Conservation (phyloP, 2,113 vertebrate genomes). For the Actenoides hombroni region DNA sequence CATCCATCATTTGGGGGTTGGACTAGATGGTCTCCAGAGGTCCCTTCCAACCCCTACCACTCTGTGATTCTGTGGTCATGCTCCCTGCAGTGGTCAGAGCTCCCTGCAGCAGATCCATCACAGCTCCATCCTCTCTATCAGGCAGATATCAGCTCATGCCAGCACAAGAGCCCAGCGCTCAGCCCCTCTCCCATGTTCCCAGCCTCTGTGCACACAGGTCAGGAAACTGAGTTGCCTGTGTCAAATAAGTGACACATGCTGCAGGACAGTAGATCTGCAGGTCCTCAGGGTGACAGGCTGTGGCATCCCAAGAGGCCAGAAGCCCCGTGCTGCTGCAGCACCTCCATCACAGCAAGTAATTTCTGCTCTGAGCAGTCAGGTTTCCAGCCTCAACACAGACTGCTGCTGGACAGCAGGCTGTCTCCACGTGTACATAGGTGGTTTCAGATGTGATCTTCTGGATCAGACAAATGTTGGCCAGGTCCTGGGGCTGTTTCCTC, state of each 20-base stretch:
- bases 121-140: background rate
- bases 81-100: background rate
- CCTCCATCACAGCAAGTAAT: background rate
- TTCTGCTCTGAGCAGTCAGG: background rate
- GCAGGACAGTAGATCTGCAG: background rate
- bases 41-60: background rate
- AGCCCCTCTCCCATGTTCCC: accelerated
- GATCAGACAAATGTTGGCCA: background rate
- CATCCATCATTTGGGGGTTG: background rate
- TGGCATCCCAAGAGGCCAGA: background rate
- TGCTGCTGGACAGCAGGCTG: background rate
- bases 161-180: background rate
- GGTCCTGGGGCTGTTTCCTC: background rate
- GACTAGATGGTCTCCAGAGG: background rate
- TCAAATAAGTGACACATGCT: accelerated
- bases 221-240: background rate
- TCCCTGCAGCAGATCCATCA: background rate
- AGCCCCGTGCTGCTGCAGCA: background rate
- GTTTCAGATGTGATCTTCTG: background rate
- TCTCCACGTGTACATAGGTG: accelerated
- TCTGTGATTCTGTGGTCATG: background rate
- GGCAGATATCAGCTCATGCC: accelerated
- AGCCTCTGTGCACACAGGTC: accelerated
- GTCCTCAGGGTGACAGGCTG: background rate
- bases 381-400: background rate